Percentiles rank a stretch among this genome's conserved stretches.
Evolutionary conservation across 2,113 vertebrate species (phyloP).

Genomic region (Phocoena sinus): DNA sequence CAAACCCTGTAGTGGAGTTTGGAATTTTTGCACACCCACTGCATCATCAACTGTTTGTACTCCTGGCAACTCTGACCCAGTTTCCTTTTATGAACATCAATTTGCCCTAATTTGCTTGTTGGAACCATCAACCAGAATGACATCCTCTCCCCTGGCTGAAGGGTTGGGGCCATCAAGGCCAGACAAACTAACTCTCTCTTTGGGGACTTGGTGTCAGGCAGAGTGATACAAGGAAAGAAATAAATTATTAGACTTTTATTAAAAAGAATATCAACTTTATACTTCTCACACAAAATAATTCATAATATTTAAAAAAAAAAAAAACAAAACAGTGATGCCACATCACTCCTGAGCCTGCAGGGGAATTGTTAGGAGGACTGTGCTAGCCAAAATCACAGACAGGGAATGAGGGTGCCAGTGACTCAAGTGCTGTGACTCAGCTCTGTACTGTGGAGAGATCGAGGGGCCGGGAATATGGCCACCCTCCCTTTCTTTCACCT

Average conservation of each 20-base stretch:
- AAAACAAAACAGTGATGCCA: neutral
- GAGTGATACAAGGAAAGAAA: neutral
- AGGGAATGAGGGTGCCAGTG: neutral
- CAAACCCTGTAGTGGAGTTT: neutral
- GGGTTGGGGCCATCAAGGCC: neutral
- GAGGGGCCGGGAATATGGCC: fast-evolving
- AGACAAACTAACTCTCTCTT: neutral
- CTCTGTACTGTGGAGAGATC: neutral
- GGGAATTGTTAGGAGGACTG: neutral
- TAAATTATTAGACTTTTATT: neutral
- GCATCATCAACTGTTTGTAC: neutral
- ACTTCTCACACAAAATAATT: neutral
- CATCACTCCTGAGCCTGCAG: neutral
- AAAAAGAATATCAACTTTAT: neutral
- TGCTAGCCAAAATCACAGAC: no score
- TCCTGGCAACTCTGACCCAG: neutral
- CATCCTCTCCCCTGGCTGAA: neutral
- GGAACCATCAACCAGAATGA: neutral
- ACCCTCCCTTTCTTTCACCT: no score
- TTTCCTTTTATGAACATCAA: neutral
- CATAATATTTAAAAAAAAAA: neutral
- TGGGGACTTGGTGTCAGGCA: neutral
- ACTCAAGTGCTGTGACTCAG: no score
- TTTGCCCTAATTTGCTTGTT: neutral
- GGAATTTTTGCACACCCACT: neutral